Evolutionary conservation across 2,797 vertebrate species (phyloP).

Genomic region (Pyrocephalus nanus): DNA sequence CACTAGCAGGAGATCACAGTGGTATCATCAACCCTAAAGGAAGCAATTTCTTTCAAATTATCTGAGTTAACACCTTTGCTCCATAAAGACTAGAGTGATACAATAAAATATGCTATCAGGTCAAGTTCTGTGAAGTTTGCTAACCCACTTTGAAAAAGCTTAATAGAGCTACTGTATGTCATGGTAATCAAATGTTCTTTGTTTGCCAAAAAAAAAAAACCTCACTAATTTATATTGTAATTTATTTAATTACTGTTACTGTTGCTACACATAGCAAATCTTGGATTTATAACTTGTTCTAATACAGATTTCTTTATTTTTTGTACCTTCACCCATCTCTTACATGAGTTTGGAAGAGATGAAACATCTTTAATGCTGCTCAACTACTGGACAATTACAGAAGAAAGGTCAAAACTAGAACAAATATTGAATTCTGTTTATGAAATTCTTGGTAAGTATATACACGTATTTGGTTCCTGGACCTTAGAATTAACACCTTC

Average conservation of each 20-base stretch:
- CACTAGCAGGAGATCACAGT: not conserved
- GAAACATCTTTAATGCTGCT: not conserved
- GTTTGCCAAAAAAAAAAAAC: not conserved
- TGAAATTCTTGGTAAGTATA: not conserved
- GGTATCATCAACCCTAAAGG: not conserved
- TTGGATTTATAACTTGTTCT: not conserved
- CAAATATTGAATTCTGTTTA: not conserved
- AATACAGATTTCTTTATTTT: not conserved
- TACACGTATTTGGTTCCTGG: not conserved
- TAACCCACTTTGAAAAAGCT: not conserved
- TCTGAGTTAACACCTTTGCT: not conserved
- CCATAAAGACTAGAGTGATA: not conserved
- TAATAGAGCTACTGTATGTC: not conserved
- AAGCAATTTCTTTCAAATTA: not conserved
- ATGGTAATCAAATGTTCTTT: not conserved
- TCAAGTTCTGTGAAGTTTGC: not conserved
- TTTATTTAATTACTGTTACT: not conserved
- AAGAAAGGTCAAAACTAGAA: not conserved
- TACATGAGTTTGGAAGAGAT: not conserved
- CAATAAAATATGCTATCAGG: not conserved
- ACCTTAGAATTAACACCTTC: not conserved
- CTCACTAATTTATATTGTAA: not conserved
- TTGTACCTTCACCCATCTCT: not conserved
- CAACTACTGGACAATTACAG: not conserved
- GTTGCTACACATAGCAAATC: not conserved